Conservation (phyloP, 2,113 vertebrate genomes). For the Triplophysa siluroides region DNA sequence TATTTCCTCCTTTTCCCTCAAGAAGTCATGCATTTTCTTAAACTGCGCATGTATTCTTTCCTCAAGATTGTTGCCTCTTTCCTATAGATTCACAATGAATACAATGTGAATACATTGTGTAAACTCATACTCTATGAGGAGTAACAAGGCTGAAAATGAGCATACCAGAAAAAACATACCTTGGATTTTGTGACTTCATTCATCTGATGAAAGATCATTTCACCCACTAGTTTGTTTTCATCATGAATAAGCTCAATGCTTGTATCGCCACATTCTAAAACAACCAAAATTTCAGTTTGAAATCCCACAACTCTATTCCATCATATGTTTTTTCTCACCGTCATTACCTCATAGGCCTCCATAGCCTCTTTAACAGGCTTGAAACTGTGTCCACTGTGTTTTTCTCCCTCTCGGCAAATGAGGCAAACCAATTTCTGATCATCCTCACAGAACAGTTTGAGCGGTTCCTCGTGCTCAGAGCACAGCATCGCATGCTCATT, state of each 20-base stretch:
- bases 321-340: neutral
- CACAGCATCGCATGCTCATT: conserved; percentile 48
- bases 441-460: conserved; percentile 65
- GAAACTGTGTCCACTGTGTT: conserved; percentile 60
- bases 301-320: neutral
- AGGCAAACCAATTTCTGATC: conserved; percentile 62
- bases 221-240: neutral
- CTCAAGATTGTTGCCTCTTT: conserved; percentile 45
- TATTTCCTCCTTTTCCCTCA: conserved; percentile 60
- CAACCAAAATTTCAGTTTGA: neutral
- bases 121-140: neutral
- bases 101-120: neutral
- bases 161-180: neutral
- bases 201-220: conserved; percentile 7
- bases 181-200: neutral
- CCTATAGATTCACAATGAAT: conserved; percentile 12
- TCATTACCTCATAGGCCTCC: conserved; percentile 19
- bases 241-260: neutral
- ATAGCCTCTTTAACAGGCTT: conserved; percentile 60
- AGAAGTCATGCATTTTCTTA: conserved; percentile 60
- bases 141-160: neutral
- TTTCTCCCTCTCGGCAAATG: conserved; percentile 60
- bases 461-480: conserved; percentile 59
- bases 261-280: neutral
- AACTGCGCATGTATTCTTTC: conserved; percentile 55